These are phyloP conservation scores for Orycteropus afer DNA, from an alignment of 2,113 vertebrate species.

Conservation along the genomic window DNA sequence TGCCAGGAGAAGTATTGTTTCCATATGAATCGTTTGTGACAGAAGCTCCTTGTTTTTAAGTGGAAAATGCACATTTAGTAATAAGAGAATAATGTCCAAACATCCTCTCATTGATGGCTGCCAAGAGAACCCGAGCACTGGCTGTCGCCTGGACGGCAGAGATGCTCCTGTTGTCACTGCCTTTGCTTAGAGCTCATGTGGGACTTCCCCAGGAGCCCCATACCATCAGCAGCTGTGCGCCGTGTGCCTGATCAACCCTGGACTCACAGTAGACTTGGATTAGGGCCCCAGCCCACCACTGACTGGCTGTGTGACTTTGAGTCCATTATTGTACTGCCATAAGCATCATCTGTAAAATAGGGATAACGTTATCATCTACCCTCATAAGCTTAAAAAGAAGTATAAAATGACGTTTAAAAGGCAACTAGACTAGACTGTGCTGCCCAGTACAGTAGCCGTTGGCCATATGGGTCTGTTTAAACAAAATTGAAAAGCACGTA, in stretches of 20 bases:
- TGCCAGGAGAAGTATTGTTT: conserved; percentile 74
- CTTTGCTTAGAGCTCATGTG: conserved; percentile 71
- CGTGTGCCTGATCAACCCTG: not conserved
- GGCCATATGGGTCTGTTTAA: no score
- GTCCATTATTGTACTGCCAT: not conserved
- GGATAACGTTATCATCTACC: not conserved
- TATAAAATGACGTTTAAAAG: not conserved
- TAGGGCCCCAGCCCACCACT: not conserved
- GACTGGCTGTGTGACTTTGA: not conserved
- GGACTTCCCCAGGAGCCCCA: conserved; percentile 7
- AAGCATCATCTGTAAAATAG: not conserved
- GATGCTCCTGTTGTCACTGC: conserved; percentile 50
- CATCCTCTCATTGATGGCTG: conserved; percentile 74
- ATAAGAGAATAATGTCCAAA: conserved; percentile 79
- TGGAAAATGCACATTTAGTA: conserved; percentile 83
- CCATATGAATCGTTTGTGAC: conserved; percentile 81
- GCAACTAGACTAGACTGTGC: not conserved
- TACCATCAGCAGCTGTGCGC: not conserved
- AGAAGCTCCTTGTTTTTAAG: conserved; percentile 82
- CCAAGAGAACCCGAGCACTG: conserved; percentile 58
- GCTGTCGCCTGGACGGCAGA: conserved; percentile 53
- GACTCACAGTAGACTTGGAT: not conserved
- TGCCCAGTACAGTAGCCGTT: not conserved
- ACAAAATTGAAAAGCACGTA: no score
- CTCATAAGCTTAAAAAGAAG: not conserved